Evolutionary conservation across 2,888 invertebrate genomes (phyloP).

Genomic region (Drosophila anomalata): DNA sequence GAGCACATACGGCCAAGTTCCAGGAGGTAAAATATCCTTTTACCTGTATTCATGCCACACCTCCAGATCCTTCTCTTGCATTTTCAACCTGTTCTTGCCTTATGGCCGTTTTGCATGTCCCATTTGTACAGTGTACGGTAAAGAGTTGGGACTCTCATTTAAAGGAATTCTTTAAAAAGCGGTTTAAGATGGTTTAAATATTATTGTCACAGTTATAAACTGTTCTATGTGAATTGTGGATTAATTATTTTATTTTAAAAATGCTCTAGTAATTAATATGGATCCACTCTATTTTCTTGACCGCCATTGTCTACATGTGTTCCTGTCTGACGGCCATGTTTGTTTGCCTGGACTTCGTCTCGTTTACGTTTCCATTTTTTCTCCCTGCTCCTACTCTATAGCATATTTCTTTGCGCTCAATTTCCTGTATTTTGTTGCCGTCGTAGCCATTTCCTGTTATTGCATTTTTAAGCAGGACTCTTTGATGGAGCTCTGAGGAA

Average conservation of each 20-base stretch:
- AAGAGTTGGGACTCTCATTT: not conserved
- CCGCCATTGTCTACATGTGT: slow-evolving; percentile 16
- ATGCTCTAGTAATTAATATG: too few species aligned
- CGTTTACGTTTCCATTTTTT: slow-evolving; percentile 17
- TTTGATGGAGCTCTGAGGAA: slow-evolving; percentile 23
- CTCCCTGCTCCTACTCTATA: slow-evolving; percentile 11
- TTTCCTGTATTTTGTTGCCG: slow-evolving; percentile 75
- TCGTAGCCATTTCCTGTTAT: slow-evolving; percentile 74
- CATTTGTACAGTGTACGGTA: not conserved
- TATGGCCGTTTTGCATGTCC: slow-evolving; percentile 33
- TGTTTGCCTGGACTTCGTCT: slow-evolving; percentile 60
- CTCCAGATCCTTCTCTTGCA: not conserved
- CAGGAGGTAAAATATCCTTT: slow-evolving; percentile 12
- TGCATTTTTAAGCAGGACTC: slow-evolving; percentile 71
- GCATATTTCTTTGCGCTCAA: slow-evolving; percentile 69
- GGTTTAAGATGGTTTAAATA: too few species aligned
- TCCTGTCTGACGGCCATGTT: slow-evolving; percentile 65
- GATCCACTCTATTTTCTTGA: not conserved
- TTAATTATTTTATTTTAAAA: not conserved
- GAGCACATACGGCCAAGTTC: slow-evolving; percentile 41
- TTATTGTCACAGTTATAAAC: too few species aligned
- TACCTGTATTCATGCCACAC: slow-evolving; percentile 9
- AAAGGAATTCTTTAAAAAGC: not conserved
- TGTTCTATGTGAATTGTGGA: not conserved
- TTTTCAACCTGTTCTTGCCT: slow-evolving; percentile 28